Base-by-base conservation (phyloP, 2,797 vertebrate species). In the Ispidina picta region DNA sequence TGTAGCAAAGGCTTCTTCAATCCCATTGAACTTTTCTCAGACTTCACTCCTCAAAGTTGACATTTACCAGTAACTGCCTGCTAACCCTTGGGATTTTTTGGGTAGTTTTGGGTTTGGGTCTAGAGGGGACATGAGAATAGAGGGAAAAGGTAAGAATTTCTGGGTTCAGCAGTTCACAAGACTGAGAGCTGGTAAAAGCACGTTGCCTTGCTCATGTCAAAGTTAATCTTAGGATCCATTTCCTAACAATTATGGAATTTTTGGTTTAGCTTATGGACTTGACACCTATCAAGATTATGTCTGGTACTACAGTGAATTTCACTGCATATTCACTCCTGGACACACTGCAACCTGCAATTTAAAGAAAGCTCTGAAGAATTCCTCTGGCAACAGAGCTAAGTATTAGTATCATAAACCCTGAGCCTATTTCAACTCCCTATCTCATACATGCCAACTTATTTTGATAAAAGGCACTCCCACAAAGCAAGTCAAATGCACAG, bases 21-120 rank as follows among this genome's bases (percentile, higher is more conserved):
- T 23, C 52, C 35, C 0, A 0, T 0, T 15, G 8, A 81, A 26
- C 28, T 23, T 33, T 19, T 3, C 33, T 20, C 3, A 74, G 21
- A 46, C 28, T 29, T 63, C 63, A 29, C 17, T 85, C 33, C 66
- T 69, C 39, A 59, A 70, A 81, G 20, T 0, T 51, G 26, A 58
- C 0, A 2, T 56, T 70, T 37, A 54, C 19, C 63, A 78, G 68
- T 51, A 75, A 31, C 66, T 62, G 31, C 28, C 48, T 72, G 48
- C 19, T 56, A 86, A 11, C 15, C 29, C 41, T 5, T 8, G 9
- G 25, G 43, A 3, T 0, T n/a, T 44, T 54, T 4, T 8, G 18
- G 28, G 25, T 20, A 86, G 29, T 56, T 81, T 15, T 15, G 20
- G 19, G 10, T 10, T 2, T 59, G 39, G 11, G 10, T 19, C 44